Percentiles rank a stretch among this genome's conserved stretches.
phyloP scores from a whole-genome alignment of 2,797 vertebrate species.

The Thalassophryne amazonica region DNA sequence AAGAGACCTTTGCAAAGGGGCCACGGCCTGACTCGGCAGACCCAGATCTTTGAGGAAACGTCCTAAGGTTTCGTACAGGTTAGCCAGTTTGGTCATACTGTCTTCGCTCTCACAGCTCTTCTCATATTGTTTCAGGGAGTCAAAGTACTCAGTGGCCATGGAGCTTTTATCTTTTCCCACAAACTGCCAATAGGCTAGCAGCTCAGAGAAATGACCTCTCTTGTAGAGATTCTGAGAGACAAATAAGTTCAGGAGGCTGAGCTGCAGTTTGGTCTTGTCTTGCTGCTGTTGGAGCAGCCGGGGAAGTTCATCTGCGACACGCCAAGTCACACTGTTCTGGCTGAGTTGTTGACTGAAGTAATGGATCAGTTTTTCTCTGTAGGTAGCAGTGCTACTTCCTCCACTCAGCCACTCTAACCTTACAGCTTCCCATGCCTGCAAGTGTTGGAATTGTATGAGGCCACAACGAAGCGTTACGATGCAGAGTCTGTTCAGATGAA shows the following conservation, averaged over 20 bases:
- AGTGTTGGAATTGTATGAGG: slow-evolving; percentile 89
- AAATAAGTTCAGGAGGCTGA: slow-evolving; percentile 93
- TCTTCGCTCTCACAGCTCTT: slow-evolving; percentile 91
- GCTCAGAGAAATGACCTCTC: slow-evolving; percentile 93
- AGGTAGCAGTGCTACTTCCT: slow-evolving; percentile 68
- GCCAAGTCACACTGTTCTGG: slow-evolving; percentile 91
- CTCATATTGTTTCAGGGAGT: slow-evolving; percentile 92
- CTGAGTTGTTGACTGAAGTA: slow-evolving; percentile 90
- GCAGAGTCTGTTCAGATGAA: slow-evolving; percentile 83
- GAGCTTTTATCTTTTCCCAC: slow-evolving; percentile 96
- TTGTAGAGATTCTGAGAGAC: slow-evolving; percentile 98
- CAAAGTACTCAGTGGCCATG: slow-evolving; percentile 97
- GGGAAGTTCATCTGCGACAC: slow-evolving; percentile 93
- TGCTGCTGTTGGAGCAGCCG: slow-evolving; percentile 96
- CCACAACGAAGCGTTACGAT: slow-evolving; percentile 88
- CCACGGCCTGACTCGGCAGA: slow-evolving; percentile 94
- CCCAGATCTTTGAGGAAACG: slow-evolving; percentile 97
- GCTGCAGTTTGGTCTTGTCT: slow-evolving; percentile 86
- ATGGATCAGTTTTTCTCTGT: slow-evolving; percentile 87
- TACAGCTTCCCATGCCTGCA: slow-evolving; percentile 94
- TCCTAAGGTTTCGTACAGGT: slow-evolving; percentile 94
- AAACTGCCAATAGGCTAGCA: slow-evolving; percentile 96
- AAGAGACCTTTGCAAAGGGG: slow-evolving; percentile 92
- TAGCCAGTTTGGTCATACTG: slow-evolving; percentile 87
- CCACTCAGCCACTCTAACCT: slow-evolving; percentile 85